Conservation (phyloP, 2,113 vertebrate genomes). For the Callochromis pleurospilus region DNA sequence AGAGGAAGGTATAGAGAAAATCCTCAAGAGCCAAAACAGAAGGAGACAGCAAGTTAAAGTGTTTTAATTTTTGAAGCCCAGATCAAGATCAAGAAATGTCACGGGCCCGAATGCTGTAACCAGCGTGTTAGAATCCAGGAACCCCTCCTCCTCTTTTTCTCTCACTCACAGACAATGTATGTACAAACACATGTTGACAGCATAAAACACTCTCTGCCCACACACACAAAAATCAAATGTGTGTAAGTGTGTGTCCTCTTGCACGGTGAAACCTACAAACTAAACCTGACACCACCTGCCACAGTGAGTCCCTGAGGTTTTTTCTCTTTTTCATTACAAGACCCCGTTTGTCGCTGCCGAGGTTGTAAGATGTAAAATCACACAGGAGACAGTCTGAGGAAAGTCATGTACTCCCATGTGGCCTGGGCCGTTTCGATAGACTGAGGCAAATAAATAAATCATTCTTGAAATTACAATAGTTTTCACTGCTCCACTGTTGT, state of each 20-base stretch:
- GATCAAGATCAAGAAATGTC: not conserved
- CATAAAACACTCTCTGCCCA: not conserved
- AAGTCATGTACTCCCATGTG: not conserved
- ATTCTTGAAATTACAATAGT: not conserved
- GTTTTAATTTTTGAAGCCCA: conserved; percentile 39
- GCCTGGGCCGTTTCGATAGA: not conserved
- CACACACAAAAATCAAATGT: not conserved
- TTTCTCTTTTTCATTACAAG: conserved; percentile 7
- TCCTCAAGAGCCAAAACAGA: conserved; percentile 3
- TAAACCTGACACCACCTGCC: conserved; percentile 27
- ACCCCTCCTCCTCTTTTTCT: not conserved
- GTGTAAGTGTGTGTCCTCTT: not conserved
- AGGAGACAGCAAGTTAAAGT: conserved; percentile 31
- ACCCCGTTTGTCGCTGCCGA: not conserved
- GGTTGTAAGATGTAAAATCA: not conserved
- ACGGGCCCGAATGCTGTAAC: not conserved
- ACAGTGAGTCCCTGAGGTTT: not conserved
- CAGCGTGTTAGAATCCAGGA: not conserved
- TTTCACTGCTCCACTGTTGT: not conserved
- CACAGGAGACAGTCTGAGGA: not conserved
- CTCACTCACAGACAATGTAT: not conserved
- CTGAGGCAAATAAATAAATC: not conserved
- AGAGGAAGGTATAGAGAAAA: conserved; percentile 1
- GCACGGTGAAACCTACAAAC: not conserved
- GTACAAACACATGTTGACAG: not conserved